These are phyloP conservation scores for Podocnemis expansa DNA, from an alignment of 2,113 vertebrate genomes.

Conservation along the genomic window DNA sequence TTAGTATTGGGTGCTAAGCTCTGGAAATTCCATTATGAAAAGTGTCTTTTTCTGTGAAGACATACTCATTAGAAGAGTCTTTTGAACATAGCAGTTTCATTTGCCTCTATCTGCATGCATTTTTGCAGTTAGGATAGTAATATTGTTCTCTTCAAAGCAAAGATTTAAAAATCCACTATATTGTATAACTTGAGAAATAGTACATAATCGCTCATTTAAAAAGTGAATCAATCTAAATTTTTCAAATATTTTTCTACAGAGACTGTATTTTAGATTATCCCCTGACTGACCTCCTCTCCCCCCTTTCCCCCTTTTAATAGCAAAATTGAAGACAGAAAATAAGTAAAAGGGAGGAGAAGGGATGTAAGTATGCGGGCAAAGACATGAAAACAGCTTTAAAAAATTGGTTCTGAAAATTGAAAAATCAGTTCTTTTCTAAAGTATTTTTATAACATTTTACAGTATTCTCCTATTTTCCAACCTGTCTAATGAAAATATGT, in stretches of 20 bases:
- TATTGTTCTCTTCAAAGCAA: conserved; percentile 13
- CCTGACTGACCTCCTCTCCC: background rate
- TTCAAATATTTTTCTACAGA: background rate
- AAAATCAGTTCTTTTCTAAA: background rate
- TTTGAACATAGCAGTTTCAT: background rate
- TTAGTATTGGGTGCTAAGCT: background rate
- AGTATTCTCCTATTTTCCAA: background rate
- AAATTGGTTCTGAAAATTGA: background rate
- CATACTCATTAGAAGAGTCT: background rate
- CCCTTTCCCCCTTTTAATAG: background rate
- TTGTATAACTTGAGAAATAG: background rate
- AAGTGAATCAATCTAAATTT: background rate
- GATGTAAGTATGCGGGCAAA: background rate
- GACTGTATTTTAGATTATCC: background rate
- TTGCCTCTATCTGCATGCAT: background rate
- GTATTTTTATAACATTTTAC: background rate
- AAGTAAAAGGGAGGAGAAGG: background rate
- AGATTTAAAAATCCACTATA: background rate
- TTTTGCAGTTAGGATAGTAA: conserved; percentile 33
- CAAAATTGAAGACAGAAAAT: background rate
- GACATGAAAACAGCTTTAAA: background rate
- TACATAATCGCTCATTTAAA: background rate
- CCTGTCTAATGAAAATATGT: background rate
- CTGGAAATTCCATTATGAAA: background rate
- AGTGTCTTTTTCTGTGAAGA: background rate